Evolutionary conservation across 2,113 vertebrate genomes (phyloP).

Genomic region (Hystrix cristata): DNA sequence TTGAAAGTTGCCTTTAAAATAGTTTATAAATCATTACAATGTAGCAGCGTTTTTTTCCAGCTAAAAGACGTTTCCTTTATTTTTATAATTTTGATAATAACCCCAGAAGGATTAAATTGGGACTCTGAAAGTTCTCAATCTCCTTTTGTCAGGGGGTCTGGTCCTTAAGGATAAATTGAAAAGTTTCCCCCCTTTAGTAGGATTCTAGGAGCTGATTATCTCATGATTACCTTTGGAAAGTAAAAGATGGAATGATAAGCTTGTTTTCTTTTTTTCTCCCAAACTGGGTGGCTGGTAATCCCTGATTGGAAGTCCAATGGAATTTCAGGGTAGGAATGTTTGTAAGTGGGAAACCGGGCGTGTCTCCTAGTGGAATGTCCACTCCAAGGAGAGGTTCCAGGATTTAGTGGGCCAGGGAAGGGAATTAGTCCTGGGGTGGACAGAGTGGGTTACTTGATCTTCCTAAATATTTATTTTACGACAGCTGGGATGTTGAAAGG

Average conservation of each 20-base stretch:
- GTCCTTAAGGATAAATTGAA: not conserved
- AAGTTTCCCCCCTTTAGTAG: not conserved
- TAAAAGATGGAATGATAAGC: conserved; percentile 23
- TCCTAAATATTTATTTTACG: conserved; percentile 18
- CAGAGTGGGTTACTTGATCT: not conserved
- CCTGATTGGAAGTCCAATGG: conserved; percentile 33
- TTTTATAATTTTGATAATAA: not conserved
- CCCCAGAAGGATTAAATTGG: not conserved
- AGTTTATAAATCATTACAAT: not conserved
- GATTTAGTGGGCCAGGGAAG: not conserved
- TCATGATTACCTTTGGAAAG: not conserved
- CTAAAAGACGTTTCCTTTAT: not conserved
- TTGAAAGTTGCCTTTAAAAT: not conserved
- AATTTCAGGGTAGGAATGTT: conserved; percentile 55
- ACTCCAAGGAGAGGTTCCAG: not conserved
- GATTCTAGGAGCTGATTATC: not conserved
- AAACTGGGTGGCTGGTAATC: not conserved
- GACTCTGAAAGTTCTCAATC: not conserved
- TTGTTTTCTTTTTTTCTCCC: not conserved
- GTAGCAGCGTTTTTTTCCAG: not conserved
- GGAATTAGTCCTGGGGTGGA: not conserved
- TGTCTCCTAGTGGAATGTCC: conserved; percentile 64
- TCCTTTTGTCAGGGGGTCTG: not conserved
- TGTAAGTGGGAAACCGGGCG: conserved; percentile 50
- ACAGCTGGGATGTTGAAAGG: not conserved